Evolutionary conservation across 2,888 invertebrate genomes (phyloP).

Genomic region (Tetragonisca angustula): DNA sequence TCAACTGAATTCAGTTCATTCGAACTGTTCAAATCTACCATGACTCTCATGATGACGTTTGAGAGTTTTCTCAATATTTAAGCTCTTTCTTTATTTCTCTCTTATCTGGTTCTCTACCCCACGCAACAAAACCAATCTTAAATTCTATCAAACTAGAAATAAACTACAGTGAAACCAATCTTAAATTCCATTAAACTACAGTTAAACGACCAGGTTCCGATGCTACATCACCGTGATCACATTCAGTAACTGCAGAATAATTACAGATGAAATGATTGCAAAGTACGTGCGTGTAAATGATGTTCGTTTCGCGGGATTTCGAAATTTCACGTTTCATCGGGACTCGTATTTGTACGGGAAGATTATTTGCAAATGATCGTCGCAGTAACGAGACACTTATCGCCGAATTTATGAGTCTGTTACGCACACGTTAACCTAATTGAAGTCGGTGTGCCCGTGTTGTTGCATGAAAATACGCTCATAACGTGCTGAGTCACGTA

Average conservation of each 20-base stretch:
- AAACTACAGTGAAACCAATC: background rate
- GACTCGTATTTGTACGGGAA: background rate
- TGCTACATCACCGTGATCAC: too few relatives aligned
- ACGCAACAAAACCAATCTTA: background rate
- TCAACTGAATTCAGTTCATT: too few relatives aligned
- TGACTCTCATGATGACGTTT: too few relatives aligned
- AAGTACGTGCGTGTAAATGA: too few relatives aligned
- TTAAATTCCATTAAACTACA: too few relatives aligned
- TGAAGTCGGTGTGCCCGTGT: slow-evolving; percentile 54
- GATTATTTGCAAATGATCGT: slow-evolving; percentile 13
- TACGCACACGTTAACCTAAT: slow-evolving; percentile 41
- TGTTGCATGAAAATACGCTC: slow-evolving; percentile 67
- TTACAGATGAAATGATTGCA: too few relatives aligned
- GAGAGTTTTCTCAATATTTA: too few relatives aligned
- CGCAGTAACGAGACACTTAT: slow-evolving; percentile 28
- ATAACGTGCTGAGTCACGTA: slow-evolving; percentile 68
- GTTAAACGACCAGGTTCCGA: too few relatives aligned
- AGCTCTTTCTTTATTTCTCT: too few relatives aligned
- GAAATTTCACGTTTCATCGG: background rate
- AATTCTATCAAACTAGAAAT: too few relatives aligned
- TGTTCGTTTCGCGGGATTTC: background rate
- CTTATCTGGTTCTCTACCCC: rapidly evolving
- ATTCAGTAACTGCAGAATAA: too few relatives aligned
- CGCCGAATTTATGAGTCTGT: slow-evolving; percentile 42
- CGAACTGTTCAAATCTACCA: too few relatives aligned